Base-by-base conservation (phyloP, 2,888 invertebrate species). In the Aleiodes testaceus region DNA sequence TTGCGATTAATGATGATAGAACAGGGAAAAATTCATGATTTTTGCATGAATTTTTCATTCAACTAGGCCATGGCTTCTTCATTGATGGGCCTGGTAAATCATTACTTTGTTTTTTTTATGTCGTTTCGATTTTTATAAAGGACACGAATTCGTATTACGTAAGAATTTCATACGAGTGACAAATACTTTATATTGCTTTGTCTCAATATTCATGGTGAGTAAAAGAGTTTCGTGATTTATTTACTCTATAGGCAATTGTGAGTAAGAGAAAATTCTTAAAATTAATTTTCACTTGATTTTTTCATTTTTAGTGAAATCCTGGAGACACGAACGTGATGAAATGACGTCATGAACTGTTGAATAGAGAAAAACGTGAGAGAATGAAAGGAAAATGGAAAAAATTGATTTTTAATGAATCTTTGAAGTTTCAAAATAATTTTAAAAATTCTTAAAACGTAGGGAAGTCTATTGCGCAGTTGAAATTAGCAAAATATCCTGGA, bases 11-110 rank as follows among this genome's bases (percentile, higher is more conserved):
- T 55, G 14, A 55, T 36, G 36, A 7, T 11, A 6, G 11, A 36
- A 11, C 9, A 7, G 26, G 53, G 26, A 12, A 14, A 45, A 45
- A 55, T 52, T 66, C 16, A 55, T 61, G 66, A 69, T 52, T 72
- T 73, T 66, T 20, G 55, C 55, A 63, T 55, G 42, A 65, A 73
- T 70, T 61, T 55, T 30, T 72, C 45, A 30, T 49, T 49, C 55
- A 74, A 74, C 73, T 76, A 74, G 76, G 76, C 74, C 76, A 76
- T 74, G 74, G 76, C 70, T 76, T 9, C 52, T 52, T 44, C 16
- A 55, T 18, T 42, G 63, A 49, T 30, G 52, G 42, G 22, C 63
- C 72, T 65, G 42, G 66, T 47, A 45, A 44, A 69, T 65, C 66
- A 59, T 16, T 45, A 59, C 9, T 68, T 3, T 55, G n/a, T 50